phyloP scores from a whole-genome alignment of 2,113 vertebrate genomes.

The Oreochromis spilurus region DNA sequence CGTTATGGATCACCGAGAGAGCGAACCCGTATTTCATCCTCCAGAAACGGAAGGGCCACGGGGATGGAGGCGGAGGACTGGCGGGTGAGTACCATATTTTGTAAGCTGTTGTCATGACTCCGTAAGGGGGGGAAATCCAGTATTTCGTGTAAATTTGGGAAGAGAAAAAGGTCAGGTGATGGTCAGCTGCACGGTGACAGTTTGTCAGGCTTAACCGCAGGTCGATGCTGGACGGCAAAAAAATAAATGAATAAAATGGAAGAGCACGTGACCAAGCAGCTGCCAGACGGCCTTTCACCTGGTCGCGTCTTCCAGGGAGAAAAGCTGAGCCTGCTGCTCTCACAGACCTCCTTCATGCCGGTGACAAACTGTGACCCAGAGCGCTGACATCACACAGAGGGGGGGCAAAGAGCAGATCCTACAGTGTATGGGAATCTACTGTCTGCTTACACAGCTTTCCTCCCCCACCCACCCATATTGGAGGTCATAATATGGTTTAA shows the following conservation, averaged over 20 bases:
- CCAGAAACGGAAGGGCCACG: constrained; percentile 92
- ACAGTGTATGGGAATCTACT: neutral
- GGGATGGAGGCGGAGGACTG: constrained; percentile 84
- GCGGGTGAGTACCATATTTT: constrained; percentile 66
- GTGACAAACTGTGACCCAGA: neutral
- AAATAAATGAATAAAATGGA: neutral
- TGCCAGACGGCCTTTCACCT: constrained; percentile 16
- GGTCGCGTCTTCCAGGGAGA: neutral
- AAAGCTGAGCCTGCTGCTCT: neutral
- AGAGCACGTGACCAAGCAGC: constrained; percentile 20
- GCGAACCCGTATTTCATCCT: constrained; percentile 97
- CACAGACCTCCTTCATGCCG: neutral
- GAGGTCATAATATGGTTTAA: neutral
- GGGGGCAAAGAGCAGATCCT: neutral
- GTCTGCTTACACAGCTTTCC: neutral
- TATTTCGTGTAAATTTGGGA: neutral
- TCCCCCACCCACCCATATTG: neutral
- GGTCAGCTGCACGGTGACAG: neutral
- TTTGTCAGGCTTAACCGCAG: neutral
- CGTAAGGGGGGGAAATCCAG: neutral
- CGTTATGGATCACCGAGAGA: constrained; percentile 92
- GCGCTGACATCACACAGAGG: neutral
- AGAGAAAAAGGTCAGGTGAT: neutral
- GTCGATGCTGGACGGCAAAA: neutral
- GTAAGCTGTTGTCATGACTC: neutral